phyloP scores from a whole-genome alignment of 2,797 vertebrate species.

The Triplophysa bombifrons region DNA sequence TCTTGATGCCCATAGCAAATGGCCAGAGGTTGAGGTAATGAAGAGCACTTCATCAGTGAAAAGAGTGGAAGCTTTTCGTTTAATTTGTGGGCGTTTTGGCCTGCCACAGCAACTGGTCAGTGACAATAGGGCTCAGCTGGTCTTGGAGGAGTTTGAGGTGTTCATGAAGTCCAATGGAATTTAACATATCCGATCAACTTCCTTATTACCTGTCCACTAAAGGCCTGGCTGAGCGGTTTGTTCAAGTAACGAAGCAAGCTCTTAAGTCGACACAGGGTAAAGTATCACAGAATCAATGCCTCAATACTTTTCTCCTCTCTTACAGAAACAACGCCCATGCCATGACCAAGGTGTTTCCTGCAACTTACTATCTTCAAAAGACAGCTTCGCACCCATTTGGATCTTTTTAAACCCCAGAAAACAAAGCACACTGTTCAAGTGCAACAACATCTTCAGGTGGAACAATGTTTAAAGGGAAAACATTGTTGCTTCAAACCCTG shows the following conservation, averaged over 20 bases:
- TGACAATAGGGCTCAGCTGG: slow-evolving; percentile 29
- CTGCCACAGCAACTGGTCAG: slow-evolving; percentile 32
- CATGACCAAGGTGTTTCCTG: no score
- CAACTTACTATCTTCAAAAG: no score
- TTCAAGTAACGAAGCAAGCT: background rate
- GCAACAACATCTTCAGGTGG: no score
- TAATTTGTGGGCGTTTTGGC: slow-evolving; percentile 24
- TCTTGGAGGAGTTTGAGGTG: background rate
- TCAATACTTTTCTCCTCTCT: background rate
- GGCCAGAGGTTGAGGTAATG: slow-evolving; percentile 20
- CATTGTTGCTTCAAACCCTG: no score
- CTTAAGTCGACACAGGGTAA: background rate
- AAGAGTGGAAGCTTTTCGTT: slow-evolving; percentile 18
- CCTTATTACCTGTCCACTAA: background rate
- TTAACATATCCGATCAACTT: background rate
- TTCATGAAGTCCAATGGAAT: background rate
- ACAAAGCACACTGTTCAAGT: no score
- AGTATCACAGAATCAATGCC: background rate
- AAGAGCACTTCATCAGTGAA: slow-evolving; percentile 20
- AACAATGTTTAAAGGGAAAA: no score
- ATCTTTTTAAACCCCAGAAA: no score
- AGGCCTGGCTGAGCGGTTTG: background rate
- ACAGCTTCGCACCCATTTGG: no score
- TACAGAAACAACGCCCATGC: no score
- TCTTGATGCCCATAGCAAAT: slow-evolving; percentile 10